These are phyloP conservation scores for Dysidea cf. avara DNA, from an alignment of 37 sponge, comb jelly and placozoan species.

Conservation along the genomic window DNA sequence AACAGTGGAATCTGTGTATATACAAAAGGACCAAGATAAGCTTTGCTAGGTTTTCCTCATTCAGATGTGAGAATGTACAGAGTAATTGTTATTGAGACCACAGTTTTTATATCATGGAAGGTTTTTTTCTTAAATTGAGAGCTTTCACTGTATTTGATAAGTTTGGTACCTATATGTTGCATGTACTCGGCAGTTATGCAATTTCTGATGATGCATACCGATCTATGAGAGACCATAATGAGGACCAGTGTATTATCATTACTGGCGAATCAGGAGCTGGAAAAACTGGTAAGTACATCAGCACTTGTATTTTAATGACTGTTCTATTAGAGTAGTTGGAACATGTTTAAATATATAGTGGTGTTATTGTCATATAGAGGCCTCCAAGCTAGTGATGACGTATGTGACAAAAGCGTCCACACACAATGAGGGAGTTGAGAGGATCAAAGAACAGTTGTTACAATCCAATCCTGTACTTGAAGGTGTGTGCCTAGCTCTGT, in stretches of 20 bases:
- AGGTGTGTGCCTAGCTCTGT: slow-evolving; percentile 37
- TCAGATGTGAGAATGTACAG: too few species aligned
- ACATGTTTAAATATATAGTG: neutral
- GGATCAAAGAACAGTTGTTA: slow-evolving; percentile 80
- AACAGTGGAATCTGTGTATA: too few species aligned
- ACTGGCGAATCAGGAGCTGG: slow-evolving; percentile 91
- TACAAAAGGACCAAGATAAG: too few species aligned
- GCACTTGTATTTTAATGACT: too few species aligned
- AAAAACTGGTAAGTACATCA: slow-evolving; percentile 61
- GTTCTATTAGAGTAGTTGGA: neutral
- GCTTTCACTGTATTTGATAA: too few species aligned
- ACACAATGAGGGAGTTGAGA: slow-evolving; percentile 73
- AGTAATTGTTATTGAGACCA: too few species aligned
- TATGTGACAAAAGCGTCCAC: slow-evolving; percentile 83
- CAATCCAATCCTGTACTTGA: slow-evolving; percentile 88
- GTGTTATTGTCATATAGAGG: slow-evolving; percentile 39
- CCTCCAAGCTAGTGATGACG: slow-evolving; percentile 87
- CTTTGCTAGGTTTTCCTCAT: too few species aligned
- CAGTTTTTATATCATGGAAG: too few species aligned
- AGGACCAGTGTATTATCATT: slow-evolving; percentile 88
- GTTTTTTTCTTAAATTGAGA: too few species aligned
- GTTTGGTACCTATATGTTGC: neutral
- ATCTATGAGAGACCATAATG: slow-evolving; percentile 67
- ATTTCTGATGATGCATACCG: slow-evolving; percentile 77
- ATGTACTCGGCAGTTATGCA: slow-evolving; percentile 49